These are phyloP conservation scores for Therioaphis trifolii DNA, from an alignment of 2,888 invertebrate genomes.

Conservation along the genomic window DNA sequence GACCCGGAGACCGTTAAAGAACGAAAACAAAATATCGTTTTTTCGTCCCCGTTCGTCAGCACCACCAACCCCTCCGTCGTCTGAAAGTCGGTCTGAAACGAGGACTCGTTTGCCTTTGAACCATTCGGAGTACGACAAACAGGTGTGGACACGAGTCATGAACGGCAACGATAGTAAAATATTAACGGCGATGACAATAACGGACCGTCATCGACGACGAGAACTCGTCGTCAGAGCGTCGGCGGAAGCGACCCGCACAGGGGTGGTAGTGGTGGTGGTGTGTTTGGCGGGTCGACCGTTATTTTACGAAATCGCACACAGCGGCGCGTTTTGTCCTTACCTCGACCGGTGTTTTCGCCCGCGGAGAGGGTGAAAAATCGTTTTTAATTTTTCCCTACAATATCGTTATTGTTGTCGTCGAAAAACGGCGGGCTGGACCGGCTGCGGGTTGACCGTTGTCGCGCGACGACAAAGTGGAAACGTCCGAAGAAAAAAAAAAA, in stretches of 20 bases:
- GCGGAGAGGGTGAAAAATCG: not conserved
- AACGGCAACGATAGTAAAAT: too few relatives aligned
- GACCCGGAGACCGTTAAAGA: not conserved
- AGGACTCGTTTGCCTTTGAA: too few relatives aligned
- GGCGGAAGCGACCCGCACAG: not conserved
- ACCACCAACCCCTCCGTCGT: not conserved
- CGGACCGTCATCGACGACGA: not conserved
- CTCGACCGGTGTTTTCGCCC: not conserved
- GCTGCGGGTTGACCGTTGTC: too few relatives aligned
- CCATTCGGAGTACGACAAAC: too few relatives aligned
- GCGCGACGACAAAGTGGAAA: not conserved
- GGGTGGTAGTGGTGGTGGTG: not conserved
- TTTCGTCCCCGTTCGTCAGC: not conserved
- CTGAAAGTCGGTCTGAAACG: too few relatives aligned
- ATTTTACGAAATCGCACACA: slow-evolving; percentile 36
- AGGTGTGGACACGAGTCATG: too few relatives aligned
- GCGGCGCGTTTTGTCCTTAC: not conserved
- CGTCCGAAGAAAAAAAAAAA: too few relatives aligned
- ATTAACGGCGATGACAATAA: not conserved
- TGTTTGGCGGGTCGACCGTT: slow-evolving; percentile 32
- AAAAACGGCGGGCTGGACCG: too few relatives aligned
- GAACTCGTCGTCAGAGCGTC: not conserved
- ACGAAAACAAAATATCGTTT: not conserved
- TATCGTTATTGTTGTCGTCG: too few relatives aligned
- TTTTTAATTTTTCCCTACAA: not conserved